Evolutionary conservation across 2,113 vertebrate genomes (phyloP), one percentile per base, ranked within the genome.

Genomic region (Nesospiza acunhae): DNA sequence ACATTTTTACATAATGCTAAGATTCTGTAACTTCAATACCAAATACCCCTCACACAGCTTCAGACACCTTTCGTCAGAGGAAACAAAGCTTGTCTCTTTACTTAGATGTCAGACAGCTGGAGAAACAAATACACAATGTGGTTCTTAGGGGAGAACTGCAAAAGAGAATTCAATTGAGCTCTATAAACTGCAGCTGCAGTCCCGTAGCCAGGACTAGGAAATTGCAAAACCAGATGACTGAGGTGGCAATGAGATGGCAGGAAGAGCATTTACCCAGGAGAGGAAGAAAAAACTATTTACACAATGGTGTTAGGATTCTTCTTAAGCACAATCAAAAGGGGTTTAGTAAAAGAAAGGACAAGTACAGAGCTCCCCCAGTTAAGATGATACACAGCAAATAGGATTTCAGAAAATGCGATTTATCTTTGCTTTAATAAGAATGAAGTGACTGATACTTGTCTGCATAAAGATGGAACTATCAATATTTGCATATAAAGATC

Each of bases 171-270:
- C 41, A 92, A 47, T 3, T 15, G 46, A 82, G 20, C 41, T 87
- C 56, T 50, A 5, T 42, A 60, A 92, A 68, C 15, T 64, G 77
- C 84, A 92, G 88, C 55, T 88, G 53, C 70, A 79, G 58, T 24
- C 35, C 42, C 84, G 64, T 5, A 84, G 50, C 46, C 81, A 72
- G 84, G 31, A 81, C 47, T 39, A 84, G 87, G 69, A 85, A 72
- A 83, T 89, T 50, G 70, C 77, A 66, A 53, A 58, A 68, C 46
- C 67, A 69, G 67, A 64, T 44, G 70, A 87, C 7, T 52, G 78
- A 85, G 63, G 82, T 76, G 74, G 78, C 90, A 82, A 11, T 19
- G 74, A 89, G 78, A 94, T 50, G 69, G 66, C 84, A 95, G 74
- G 73, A 93, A 64, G 30, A 78, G 27, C 27, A 84, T 72, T 84